Conservation (phyloP, 2,113 vertebrate species). For the Colius striatus region DNA sequence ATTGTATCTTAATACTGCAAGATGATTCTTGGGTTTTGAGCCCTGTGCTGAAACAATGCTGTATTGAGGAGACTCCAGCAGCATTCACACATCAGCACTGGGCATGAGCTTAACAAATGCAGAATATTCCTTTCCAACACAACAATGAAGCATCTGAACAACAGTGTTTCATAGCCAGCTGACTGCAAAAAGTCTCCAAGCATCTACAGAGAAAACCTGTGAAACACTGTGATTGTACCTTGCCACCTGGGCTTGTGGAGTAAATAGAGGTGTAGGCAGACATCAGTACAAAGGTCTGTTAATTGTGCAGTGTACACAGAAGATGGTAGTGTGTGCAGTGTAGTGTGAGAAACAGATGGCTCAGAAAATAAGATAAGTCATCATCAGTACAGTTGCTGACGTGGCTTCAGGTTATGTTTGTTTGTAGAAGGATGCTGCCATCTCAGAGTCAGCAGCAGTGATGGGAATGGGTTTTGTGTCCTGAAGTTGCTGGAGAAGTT, state of each 20-base stretch:
- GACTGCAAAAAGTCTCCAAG: not conserved
- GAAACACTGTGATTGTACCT: not conserved
- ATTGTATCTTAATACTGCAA: not conserved
- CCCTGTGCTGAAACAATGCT: constrained; percentile 33
- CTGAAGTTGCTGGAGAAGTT: not conserved
- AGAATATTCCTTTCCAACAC: constrained; percentile 25
- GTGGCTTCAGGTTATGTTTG: not conserved
- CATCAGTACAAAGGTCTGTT: not conserved
- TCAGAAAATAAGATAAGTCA: not conserved
- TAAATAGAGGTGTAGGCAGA: not conserved
- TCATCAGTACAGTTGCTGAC: not conserved
- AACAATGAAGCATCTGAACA: constrained; percentile 52
- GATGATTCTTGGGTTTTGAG: not conserved
- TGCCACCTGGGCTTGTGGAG: not conserved
- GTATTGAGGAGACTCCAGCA: constrained; percentile 18
- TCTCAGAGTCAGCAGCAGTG: not conserved
- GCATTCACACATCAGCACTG: not conserved
- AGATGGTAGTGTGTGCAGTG: not conserved
- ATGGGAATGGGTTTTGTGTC: not conserved
- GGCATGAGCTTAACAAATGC: not conserved
- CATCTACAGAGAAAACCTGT: not conserved
- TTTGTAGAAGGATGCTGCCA: not conserved
- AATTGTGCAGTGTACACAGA: not conserved
- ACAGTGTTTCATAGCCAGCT: not conserved
- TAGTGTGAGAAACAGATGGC: not conserved